Evolutionary conservation across 2,888 invertebrate genomes (phyloP).

Genomic region (Capitulum mitella): DNA sequence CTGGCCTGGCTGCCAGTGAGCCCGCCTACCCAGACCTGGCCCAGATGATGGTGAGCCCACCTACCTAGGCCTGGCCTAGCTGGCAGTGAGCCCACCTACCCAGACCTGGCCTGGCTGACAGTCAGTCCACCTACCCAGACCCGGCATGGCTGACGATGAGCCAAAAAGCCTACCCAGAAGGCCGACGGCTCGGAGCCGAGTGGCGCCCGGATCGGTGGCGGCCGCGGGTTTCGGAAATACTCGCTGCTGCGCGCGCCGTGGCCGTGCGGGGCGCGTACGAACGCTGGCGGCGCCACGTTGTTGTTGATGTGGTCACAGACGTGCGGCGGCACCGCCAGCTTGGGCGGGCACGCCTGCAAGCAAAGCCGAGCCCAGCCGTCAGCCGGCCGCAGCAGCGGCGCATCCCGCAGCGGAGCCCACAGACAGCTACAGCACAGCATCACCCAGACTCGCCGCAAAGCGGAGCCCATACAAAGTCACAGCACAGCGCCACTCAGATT

Average conservation of each 20-base stretch:
- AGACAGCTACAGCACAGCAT: not conserved
- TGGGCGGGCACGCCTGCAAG: constrained; percentile 26
- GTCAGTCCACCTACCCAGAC: not conserved
- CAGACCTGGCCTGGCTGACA: too few species aligned
- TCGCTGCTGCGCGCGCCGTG: constrained; percentile 27
- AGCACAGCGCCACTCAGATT: too few species aligned
- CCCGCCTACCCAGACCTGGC: not conserved
- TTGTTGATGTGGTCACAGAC: constrained; percentile 29
- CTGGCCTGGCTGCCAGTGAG: not conserved
- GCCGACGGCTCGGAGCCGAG: not conserved
- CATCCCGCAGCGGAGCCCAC: not conserved
- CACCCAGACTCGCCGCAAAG: constrained; percentile 35
- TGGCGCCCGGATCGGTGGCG: not conserved
- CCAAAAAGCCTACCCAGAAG: constrained; percentile 12
- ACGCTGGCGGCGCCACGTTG: constrained; percentile 18
- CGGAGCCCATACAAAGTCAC: too few species aligned
- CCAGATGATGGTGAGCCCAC: too few species aligned
- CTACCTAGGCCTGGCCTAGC: not conserved
- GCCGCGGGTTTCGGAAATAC: constrained; percentile 24
- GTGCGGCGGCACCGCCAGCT: constrained; percentile 38
- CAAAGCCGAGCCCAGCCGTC: not conserved
- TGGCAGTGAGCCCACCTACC: not conserved
- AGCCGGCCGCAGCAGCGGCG: not conserved
- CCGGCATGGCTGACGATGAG: not conserved
- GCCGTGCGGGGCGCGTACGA: constrained; percentile 28